Percentiles rank a stretch among this genome's conserved stretches.
Evolutionary conservation across 2,888 invertebrate genomes (phyloP).

Genomic region (Tryphoninae sp.): DNA sequence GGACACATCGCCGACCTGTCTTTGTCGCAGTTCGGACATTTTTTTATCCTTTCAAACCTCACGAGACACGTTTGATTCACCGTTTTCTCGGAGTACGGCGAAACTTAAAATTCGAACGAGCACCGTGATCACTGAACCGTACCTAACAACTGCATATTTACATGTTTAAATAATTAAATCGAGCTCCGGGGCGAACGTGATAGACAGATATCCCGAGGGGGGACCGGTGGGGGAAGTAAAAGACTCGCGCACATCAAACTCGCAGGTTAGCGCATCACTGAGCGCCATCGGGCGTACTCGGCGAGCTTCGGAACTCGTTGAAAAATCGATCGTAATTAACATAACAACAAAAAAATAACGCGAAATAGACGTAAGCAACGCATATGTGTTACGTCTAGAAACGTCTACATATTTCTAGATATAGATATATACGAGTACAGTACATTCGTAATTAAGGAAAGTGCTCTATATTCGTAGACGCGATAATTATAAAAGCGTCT

Average conservation of each 20-base stretch:
- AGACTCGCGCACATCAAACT: slow-evolving; percentile 66
- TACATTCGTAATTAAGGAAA: background rate
- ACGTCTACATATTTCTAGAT: background rate
- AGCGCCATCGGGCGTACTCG: slow-evolving; percentile 67
- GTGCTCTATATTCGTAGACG: background rate
- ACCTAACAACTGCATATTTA: slow-evolving; percentile 72
- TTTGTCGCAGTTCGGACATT: slow-evolving; percentile 79
- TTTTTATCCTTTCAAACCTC: slow-evolving; percentile 52
- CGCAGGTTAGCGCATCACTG: slow-evolving; percentile 65
- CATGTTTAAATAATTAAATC: slow-evolving; percentile 74
- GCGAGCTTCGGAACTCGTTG: slow-evolving; percentile 63
- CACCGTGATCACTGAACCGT: slow-evolving; percentile 69
- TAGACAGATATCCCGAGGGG: slow-evolving; percentile 66
- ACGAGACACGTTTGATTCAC: slow-evolving; percentile 42
- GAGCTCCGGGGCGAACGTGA: slow-evolving; percentile 73
- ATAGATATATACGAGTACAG: background rate
- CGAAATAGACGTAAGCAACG: background rate
- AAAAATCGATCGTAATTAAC: slow-evolving; percentile 73
- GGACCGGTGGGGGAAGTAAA: slow-evolving; percentile 48
- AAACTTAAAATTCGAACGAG: slow-evolving; percentile 62
- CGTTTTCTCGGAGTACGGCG: background rate
- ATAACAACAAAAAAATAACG: slow-evolving; percentile 5
- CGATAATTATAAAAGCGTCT: slow-evolving; percentile 13
- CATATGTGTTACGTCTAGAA: slow-evolving; percentile 7
- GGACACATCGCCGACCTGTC: slow-evolving; percentile 74